A percentile compares a stretch with the other conserved stretches of the same genome.
Evolutionary conservation across 2,113 vertebrate genomes (phyloP).

Genomic region (Trachemys scripta): DNA sequence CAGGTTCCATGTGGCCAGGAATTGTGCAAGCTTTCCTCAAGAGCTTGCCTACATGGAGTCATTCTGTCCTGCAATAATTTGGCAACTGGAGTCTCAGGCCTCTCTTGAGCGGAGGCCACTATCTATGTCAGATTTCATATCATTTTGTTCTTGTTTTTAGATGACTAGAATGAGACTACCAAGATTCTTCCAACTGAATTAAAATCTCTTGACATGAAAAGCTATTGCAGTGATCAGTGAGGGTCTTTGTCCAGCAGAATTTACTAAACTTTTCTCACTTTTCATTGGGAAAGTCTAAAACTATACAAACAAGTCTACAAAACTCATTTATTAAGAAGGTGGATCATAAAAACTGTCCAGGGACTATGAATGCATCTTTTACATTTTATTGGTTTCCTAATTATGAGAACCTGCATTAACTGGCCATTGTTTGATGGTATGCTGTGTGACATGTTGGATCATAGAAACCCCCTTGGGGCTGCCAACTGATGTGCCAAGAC

Average conservation of each 20-base stretch:
- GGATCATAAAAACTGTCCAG: not conserved
- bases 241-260: not conserved
- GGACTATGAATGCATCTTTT: not conserved
- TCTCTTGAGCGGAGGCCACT: not conserved
- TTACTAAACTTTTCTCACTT: not conserved
- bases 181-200: not conserved
- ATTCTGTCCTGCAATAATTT: not conserved
- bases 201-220: not conserved
- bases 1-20: not conserved
- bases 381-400: not conserved
- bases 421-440: not conserved
- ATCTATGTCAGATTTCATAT: not conserved
- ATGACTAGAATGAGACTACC: not conserved
- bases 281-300: not conserved
- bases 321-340: not conserved
- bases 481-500: too few species aligned
- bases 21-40: not conserved
- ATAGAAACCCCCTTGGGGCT: too few species aligned
- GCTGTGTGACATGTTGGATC: too few species aligned
- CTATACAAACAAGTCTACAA: not conserved
- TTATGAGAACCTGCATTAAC: not conserved
- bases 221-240: too few species aligned
- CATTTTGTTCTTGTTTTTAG: not conserved
- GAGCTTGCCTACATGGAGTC: not conserved
- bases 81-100: not conserved